Evolutionary conservation across 2,797 vertebrate genomes (phyloP).

Genomic region (Varecia variegata): DNA sequence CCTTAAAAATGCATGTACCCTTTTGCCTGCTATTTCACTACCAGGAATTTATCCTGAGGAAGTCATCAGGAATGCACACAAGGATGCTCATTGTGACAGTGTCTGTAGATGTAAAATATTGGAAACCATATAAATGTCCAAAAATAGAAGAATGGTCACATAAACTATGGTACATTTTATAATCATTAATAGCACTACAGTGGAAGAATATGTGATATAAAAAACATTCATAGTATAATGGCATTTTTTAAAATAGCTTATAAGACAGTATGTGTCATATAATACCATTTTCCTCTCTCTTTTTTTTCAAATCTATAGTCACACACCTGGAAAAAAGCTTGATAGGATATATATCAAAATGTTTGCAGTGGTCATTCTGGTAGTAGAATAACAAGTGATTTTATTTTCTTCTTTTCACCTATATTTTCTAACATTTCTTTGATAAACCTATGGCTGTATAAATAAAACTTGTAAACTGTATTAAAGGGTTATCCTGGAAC

Average conservation of each 20-base stretch:
- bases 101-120: slow-evolving; percentile 12
- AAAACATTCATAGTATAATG: slow-evolving; percentile 25
- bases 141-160: not conserved
- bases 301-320: not conserved
- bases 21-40: not conserved
- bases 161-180: not conserved
- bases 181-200: not conserved
- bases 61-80: not conserved
- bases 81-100: not conserved
- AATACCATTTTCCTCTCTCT: not conserved
- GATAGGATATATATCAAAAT: not conserved
- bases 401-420: not conserved
- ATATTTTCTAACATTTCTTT: not conserved
- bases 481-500: not conserved
- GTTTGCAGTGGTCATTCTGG: not conserved
- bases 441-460: not conserved
- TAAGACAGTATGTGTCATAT: not conserved
- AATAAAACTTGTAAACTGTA: slow-evolving; percentile 12
- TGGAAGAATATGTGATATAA: not conserved
- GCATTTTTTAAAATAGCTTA: not conserved
- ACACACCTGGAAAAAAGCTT: not conserved
- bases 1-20: not conserved
- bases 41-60: not conserved
- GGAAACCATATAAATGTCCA: not conserved
- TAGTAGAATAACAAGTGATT: not conserved